Evolutionary conservation across 2,797 vertebrate species (phyloP).

Genomic region (Lepilemur ruficaudatus): DNA sequence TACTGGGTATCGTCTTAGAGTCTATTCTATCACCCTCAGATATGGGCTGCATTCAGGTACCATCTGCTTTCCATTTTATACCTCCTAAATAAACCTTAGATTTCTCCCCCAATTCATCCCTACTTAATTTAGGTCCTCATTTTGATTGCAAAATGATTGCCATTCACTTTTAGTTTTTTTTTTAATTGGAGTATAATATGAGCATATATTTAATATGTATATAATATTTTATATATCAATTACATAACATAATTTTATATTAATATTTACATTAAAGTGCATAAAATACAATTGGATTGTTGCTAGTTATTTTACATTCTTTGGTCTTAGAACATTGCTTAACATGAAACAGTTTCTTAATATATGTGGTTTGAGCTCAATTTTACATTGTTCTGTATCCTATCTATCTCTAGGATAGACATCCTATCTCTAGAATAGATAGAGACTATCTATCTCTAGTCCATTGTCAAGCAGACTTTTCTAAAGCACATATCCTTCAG

Average conservation of each 20-base stretch:
- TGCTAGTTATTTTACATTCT: slow-evolving; percentile 18
- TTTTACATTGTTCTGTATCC: background rate
- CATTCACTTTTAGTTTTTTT: slow-evolving; percentile 11
- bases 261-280: background rate
- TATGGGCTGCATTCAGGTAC: background rate
- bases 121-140: background rate
- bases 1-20: background rate
- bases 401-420: background rate
- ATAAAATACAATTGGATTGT: background rate
- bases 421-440: background rate
- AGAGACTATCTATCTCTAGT: background rate
- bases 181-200: background rate
- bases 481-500: slow-evolving; percentile 20
- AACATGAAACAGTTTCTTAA: background rate
- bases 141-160: background rate
- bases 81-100: background rate
- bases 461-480: background rate
- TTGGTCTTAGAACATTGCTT: slow-evolving; percentile 22
- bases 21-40: background rate
- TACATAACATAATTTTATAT: background rate
- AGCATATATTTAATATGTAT: background rate
- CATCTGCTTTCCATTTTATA: background rate
- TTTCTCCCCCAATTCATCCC: background rate
- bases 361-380: slow-evolving; percentile 1
- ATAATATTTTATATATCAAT: background rate